phyloP scores from a whole-genome alignment of 2,113 vertebrate genomes.

The Alces alces region DNA sequence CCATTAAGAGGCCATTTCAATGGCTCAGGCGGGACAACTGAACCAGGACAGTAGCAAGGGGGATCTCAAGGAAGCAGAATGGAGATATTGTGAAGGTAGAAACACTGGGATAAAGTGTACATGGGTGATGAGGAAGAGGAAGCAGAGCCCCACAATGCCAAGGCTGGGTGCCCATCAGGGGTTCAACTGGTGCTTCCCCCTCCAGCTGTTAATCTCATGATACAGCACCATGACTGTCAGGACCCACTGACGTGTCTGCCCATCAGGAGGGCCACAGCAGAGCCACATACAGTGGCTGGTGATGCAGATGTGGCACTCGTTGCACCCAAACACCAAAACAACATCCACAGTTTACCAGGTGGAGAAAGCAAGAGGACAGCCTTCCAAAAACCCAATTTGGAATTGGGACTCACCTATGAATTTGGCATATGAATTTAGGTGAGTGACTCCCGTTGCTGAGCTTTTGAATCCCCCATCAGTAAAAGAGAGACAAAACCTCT shows the following conservation, averaged over 20 bases:
- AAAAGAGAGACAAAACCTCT: background rate
- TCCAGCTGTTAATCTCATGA: background rate
- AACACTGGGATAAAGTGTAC: background rate
- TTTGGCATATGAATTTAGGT: background rate
- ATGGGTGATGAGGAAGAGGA: background rate
- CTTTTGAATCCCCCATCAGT: background rate
- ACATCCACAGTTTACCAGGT: background rate
- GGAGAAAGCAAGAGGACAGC: background rate
- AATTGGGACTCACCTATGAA: background rate
- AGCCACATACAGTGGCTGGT: accelerated
- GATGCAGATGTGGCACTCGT: background rate
- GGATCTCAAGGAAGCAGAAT: background rate
- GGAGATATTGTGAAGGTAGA: background rate
- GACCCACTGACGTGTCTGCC: background rate
- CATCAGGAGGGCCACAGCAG: accelerated
- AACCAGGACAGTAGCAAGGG: background rate
- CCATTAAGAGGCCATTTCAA: background rate
- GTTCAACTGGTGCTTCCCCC: background rate
- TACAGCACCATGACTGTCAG: no score
- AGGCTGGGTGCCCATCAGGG: background rate
- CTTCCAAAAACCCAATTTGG: background rate
- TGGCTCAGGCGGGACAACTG: background rate
- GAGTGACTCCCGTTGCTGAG: background rate
- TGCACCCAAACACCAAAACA: background rate
- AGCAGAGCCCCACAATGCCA: accelerated